These are phyloP conservation scores for Eupeodes latifasciatus DNA, from an alignment of 2,888 invertebrate genomes.

Conservation along the genomic window DNA sequence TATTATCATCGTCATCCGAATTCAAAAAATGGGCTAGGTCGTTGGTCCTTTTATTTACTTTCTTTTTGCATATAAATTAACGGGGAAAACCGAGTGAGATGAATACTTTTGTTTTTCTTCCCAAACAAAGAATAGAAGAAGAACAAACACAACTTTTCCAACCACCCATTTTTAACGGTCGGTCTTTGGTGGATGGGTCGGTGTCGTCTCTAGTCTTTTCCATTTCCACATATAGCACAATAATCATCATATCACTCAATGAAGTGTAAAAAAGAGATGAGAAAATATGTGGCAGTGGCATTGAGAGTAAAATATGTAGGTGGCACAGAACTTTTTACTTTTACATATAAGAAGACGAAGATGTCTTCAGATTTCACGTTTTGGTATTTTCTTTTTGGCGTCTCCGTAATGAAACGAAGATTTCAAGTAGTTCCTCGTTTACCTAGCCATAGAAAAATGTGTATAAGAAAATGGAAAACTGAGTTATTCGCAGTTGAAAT, in stretches of 20 bases:
- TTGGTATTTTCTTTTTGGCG: not conserved
- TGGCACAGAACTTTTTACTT: not conserved
- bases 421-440: constrained; percentile 1
- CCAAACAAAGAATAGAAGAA: not conserved
- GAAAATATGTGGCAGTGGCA: constrained; percentile 11
- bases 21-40: constrained; percentile 19
- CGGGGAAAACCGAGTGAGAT: not conserved
- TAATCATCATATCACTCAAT: constrained; percentile 13
- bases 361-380: not conserved
- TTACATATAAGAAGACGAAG: not conserved
- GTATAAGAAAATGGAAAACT: not conserved
- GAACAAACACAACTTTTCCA: constrained; percentile 4
- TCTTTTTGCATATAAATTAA: constrained; percentile 18
- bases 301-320: not conserved
- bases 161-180: not conserved
- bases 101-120: constrained; percentile 25
- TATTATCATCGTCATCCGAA: constrained; percentile 48
- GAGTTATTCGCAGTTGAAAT: constrained; percentile 4
- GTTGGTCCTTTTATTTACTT: not conserved
- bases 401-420: not conserved
- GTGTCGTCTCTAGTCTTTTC: not conserved
- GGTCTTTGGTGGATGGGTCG: too few species aligned
- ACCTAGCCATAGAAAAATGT: not conserved
- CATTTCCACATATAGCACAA: not conserved
- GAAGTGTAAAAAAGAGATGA: not conserved